Base-by-base conservation (phyloP, 2,113 vertebrate species). In the Podocnemis expansa region DNA sequence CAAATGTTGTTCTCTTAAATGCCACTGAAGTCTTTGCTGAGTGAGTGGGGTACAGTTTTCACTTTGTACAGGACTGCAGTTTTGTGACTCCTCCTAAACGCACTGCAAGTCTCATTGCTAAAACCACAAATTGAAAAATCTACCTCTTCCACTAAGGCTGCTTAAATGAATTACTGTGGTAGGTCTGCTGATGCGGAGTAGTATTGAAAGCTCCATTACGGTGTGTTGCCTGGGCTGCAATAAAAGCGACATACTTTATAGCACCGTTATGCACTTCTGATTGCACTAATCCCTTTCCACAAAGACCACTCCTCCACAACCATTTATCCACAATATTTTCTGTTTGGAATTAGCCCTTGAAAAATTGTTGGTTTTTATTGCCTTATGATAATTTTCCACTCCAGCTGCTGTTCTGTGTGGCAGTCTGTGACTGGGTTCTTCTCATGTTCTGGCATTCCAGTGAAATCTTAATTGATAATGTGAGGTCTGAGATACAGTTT, bases 11-110 rank as follows among this genome's bases (percentile, higher is more conserved):
- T 96, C 83, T 94, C 16, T 96, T 88, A 83, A 78, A 21, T 63
- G 56, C 34, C 49, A 78, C 38, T 88, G 90, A 89, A 97, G 93
- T 91, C 75, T 49, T 89, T 91, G 87, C 95, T 96, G 93, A 88
- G 93, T 92, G 91, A 96, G 60, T 94, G 93, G 97, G 89, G 75
- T 85, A 89, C 87, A 89, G n/a, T 79, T 6, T 96, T 97, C 94
- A 89, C 75, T 78, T 63, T 86, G 82, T 89, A 83, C 86, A 95
- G 89, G 45, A 80, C 92, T 94, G 84, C 45, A 90, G 89, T 80
- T 85, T 2, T 1, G 73, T 52, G 94, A 75, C 85, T 92, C 91
- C 93, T 84, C 67, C 89, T 78, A 38, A 87, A 87, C 73, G 41
- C 81, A 52, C 52, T 24, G 21, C 43, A 54, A 49, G 47, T 63